Conservation (phyloP, 2,797 vertebrate genomes). For the Etheostoma nigrum region DNA sequence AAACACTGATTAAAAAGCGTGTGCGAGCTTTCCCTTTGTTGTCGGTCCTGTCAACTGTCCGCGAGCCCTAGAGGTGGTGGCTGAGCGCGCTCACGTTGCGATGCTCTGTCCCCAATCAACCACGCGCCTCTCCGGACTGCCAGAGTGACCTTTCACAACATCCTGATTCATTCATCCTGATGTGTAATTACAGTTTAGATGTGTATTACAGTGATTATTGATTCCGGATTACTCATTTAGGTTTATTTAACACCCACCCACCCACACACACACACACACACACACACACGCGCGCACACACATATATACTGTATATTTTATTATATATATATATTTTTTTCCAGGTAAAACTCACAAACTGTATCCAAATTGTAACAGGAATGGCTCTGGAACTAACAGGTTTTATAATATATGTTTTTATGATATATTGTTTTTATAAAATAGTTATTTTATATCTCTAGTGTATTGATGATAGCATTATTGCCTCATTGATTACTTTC, state of each 20-base stretch:
- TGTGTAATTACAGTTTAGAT: conserved; percentile 24
- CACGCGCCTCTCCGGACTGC: conserved; percentile 45
- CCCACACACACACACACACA: too few species aligned
- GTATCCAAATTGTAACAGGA: not conserved
- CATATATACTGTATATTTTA: too few species aligned
- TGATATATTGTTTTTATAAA: not conserved
- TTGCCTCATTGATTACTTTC: not conserved
- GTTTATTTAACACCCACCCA: not conserved
- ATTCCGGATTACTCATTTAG: not conserved
- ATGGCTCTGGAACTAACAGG: not conserved
- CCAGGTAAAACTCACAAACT: not conserved
- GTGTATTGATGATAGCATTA: not conserved
- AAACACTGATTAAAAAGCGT: not conserved
- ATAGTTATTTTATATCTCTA: not conserved
- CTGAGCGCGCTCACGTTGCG: conserved; percentile 52
- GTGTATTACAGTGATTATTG: not conserved
- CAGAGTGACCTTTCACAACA: conserved; percentile 58
- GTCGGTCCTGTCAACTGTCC: conserved; percentile 25
- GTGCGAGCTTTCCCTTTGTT: conserved; percentile 27
- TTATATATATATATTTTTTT: too few species aligned
- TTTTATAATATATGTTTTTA: not conserved
- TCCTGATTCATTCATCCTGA: not conserved
- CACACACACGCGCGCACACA: too few species aligned
- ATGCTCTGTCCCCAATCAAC: conserved; percentile 16
- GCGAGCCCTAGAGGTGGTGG: conserved; percentile 43